Base-by-base conservation (phyloP, 2,888 invertebrate species). In the Brachypterus glaber region DNA sequence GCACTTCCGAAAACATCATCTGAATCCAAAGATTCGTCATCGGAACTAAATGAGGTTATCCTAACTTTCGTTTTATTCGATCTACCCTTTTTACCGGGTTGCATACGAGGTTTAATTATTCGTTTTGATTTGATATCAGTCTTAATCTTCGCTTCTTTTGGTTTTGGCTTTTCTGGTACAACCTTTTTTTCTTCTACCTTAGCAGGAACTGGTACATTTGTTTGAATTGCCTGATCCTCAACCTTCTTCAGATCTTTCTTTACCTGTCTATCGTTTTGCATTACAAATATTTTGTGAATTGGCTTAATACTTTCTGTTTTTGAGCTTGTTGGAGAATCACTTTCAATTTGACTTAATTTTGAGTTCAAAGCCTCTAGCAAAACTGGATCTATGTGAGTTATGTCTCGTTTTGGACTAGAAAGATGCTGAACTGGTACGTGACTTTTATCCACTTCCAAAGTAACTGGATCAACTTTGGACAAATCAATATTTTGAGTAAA, bases 1-100 rank as follows among this genome's bases (percentile, higher is more conserved):
- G 82, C 79, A 16, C 79, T 80, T 17, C 82, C 82, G 56, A 82
- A 82, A 1, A 82, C 82, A 59, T 82, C 82, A 60, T 82, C 82
- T 0, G 82, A 82, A 63, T 82, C 82, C 9, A 82, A 68, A 45
- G 81, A 82, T 64, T 82, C 82, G 52, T 82, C 82, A 48, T 82
- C 82, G 0, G 82, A 82, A 35, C 81, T 82, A 52, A 82, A 82
- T 1, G 82, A 82, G 2, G 82, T 82, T 18, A 82, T 82, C 42
- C 82, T 67, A 32, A 79, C 81, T 64, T 82, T 82, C 33, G 70
- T 71, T 52, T 74, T 81, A 43, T 66, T 74, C 51, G 76, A 76
- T 9, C 70, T 69, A 61, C 77, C 77, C 3, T 73, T 71, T 49
- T 74, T 74, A 24, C 63, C 65, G 0, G 76, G 74, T 58, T 77